Percentiles rank a stretch among this genome's conserved stretches.
These are phyloP conservation scores for Eubasilissa splendida DNA, from an alignment of 2,888 invertebrate species.

Conservation along the genomic window DNA sequence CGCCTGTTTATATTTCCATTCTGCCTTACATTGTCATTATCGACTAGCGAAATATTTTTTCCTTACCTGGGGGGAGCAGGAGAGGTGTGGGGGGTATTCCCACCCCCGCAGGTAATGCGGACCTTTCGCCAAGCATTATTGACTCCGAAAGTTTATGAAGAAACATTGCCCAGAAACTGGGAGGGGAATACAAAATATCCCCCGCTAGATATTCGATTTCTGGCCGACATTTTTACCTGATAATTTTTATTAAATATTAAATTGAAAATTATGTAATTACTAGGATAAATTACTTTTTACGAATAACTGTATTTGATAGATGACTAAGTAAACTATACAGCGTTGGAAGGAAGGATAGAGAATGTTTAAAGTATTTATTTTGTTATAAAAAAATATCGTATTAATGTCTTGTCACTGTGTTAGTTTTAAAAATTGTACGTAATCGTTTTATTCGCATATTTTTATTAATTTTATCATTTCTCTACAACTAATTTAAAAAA, in stretches of 20 bases:
- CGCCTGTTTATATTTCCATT: constrained; percentile 23
- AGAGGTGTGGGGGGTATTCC: not conserved
- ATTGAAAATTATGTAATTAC: not conserved
- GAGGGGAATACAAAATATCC: constrained; percentile 27
- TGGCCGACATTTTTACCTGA: constrained; percentile 12
- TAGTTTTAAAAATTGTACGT: too few species aligned
- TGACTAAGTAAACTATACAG: too few species aligned
- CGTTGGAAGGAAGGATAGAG: too few species aligned
- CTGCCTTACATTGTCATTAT: constrained; percentile 33
- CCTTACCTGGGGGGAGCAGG: not conserved
- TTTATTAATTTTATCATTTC: too few species aligned
- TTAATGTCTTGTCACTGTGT: too few species aligned
- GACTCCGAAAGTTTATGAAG: constrained; percentile 53
- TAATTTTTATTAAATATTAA: constrained; percentile 3
- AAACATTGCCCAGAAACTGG: constrained; percentile 46
- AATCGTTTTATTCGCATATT: too few species aligned
- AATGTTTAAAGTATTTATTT: too few species aligned
- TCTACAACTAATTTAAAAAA: too few species aligned
- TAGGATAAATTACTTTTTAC: too few species aligned
- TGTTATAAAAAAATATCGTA: too few species aligned
- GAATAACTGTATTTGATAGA: too few species aligned
- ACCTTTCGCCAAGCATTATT: constrained; percentile 51
- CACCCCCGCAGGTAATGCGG: constrained; percentile 23
- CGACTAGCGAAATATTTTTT: constrained; percentile 36
- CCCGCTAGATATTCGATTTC: constrained; percentile 3